Evolutionary conservation across 2,113 vertebrate genomes (phyloP), one percentile per base, ranked within the genome.

Genomic region (Bambusicola thoracicus): DNA sequence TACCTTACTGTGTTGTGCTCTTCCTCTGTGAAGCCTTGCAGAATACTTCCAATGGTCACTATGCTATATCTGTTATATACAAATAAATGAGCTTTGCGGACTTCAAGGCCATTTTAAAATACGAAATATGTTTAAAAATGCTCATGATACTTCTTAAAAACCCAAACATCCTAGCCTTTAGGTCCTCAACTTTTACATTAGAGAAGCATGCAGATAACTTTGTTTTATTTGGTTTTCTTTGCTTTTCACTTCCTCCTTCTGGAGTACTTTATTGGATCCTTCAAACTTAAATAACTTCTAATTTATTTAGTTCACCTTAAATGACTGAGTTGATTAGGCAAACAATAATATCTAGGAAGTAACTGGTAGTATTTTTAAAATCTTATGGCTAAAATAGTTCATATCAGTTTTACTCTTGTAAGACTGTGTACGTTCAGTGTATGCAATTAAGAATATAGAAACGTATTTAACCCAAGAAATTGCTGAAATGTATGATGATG

Each of bases 251-350:
- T 86, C 48, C 62, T 74, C 34, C 48, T 90, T 40, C 34, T 94
- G 32, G 56, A 84, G 66, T 95, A 95, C 90, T 94, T 96, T 92
- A 91, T 95, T 92, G 69, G 93, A 97, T 95, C 95, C 97, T 97
- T 97, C 93, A 95, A 97, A 94, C 63, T 85, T 80, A 56, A 32
- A 11, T 32, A 56, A 74, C 6, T 63, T 30, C n/a, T 56, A 70
- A 88, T 72, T 70, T 72, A 65, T 49, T 81, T 6, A 18, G 18
- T 80, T 67, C 69, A 9, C 66, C n/a, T 77, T 21, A 79, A 78
- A 61, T 51, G 30, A 36, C 14, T 20, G 36, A 82, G 8, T 53
- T 84, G 80, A 78, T 67, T 70, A 62, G 53, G 13, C 68, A 7
- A 76, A 61, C 63, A 81, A n/a, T 41, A 88, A 11, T 62, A 43